Evolutionary conservation across 2,888 invertebrate genomes (phyloP).

Genomic region (Lumbricus terrestris): DNA sequence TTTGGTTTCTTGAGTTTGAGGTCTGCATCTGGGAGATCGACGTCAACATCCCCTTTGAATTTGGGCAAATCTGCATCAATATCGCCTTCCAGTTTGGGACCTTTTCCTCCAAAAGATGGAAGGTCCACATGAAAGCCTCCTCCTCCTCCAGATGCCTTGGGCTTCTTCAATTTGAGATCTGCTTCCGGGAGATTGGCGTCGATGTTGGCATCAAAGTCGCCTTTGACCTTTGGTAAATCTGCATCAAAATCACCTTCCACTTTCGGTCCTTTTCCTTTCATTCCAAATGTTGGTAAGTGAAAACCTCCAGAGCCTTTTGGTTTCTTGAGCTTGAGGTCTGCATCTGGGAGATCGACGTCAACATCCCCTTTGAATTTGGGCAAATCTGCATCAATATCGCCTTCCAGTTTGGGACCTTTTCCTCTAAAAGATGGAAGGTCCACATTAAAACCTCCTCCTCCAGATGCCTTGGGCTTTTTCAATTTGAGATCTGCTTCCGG

Average conservation of each 20-base stretch:
- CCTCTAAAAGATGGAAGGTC: not conserved
- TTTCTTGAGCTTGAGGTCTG: not conserved
- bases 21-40: too few relatives aligned
- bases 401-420: not conserved
- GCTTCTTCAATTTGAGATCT: not conserved
- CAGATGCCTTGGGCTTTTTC: not conserved
- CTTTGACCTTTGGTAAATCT: not conserved
- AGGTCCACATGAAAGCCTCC: too few relatives aligned
- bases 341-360: not conserved
- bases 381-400: not conserved
- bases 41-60: too few relatives aligned
- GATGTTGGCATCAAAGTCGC: not conserved
- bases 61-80: too few relatives aligned
- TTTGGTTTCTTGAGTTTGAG: too few relatives aligned
- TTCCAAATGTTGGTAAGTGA: not conserved
- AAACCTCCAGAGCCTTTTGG: not conserved
- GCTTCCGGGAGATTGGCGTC: not conserved
- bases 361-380: not conserved
- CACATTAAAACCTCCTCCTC: not conserved
- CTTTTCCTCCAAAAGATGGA: too few relatives aligned
- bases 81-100: too few relatives aligned
- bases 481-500: not conserved
- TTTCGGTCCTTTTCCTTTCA: not conserved
- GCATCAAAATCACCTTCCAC: not conserved
- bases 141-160: too few relatives aligned